Conservation (phyloP, 2,113 vertebrate species). For the Ammodramus savannarum region DNA sequence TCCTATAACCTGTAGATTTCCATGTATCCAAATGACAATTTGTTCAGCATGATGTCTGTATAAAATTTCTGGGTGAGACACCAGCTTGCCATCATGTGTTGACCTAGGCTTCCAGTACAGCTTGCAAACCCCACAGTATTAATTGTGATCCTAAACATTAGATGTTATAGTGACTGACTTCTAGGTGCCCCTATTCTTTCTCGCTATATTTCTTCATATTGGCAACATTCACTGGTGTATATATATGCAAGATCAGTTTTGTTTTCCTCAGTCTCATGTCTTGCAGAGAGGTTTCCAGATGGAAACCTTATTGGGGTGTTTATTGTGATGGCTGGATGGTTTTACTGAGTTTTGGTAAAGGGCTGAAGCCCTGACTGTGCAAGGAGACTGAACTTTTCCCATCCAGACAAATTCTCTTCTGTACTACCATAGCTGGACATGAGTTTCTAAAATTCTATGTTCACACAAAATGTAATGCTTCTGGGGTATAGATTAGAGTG, state of each 20-base stretch:
- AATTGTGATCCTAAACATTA: background rate
- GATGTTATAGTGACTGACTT: background rate
- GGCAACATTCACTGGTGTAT: background rate
- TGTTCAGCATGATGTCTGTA: rapidly evolving
- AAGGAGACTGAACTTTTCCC: background rate
- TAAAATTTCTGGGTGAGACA: background rate
- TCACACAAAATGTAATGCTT: background rate
- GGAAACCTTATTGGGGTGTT: background rate
- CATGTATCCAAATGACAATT: background rate
- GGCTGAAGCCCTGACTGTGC: background rate
- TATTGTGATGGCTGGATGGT: background rate
- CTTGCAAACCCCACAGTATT: background rate
- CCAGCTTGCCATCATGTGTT: background rate
- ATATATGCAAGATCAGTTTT: background rate
- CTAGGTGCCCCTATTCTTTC: background rate
- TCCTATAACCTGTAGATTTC: background rate
- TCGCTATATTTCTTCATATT: background rate
- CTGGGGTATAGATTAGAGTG: background rate
- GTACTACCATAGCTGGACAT: background rate
- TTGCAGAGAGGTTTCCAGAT: background rate
- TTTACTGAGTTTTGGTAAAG: background rate
- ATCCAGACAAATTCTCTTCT: background rate
- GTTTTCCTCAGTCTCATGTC: background rate
- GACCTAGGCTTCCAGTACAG: too few relatives aligned
- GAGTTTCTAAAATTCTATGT: background rate